Conservation (phyloP, 2,113 vertebrate genomes). For the Trematomus loennbergii region DNA sequence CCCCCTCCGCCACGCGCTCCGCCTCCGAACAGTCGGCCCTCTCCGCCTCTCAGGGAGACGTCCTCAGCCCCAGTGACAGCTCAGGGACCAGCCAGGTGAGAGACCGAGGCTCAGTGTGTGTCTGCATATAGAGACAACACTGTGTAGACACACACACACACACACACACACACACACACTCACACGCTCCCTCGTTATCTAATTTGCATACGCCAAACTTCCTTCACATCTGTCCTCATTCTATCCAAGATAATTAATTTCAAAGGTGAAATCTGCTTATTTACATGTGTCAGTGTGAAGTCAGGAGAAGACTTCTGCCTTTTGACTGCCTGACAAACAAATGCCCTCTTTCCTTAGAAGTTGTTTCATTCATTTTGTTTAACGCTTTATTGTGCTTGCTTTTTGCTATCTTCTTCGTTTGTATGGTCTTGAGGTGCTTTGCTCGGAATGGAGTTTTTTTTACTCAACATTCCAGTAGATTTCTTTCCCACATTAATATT, state of each 20-base stretch:
- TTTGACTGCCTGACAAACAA: constrained; percentile 35
- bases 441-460: background rate
- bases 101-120: constrained; percentile 3
- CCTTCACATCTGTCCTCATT: constrained; percentile 69
- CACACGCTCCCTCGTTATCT: background rate
- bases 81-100: constrained; percentile 89
- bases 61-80: constrained; percentile 85
- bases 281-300: constrained; percentile 16
- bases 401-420: background rate
- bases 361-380: background rate
- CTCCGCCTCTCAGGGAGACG: constrained; percentile 90
- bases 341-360: background rate
- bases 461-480: background rate
- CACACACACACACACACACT: background rate
- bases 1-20: constrained; percentile 81
- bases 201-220: constrained; percentile 42
- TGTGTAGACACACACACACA: background rate
- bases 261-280: constrained; percentile 45
- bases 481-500: background rate
- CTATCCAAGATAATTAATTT: constrained; percentile 62
- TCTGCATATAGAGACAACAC: background rate
- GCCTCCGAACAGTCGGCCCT: constrained; percentile 84
- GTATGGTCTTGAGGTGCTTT: background rate
- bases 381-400: background rate
- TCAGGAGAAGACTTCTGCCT: constrained; percentile 19